Base-by-base conservation (phyloP, 2,888 invertebrate genomes). In the Dyspetes luteomarginatus region DNA sequence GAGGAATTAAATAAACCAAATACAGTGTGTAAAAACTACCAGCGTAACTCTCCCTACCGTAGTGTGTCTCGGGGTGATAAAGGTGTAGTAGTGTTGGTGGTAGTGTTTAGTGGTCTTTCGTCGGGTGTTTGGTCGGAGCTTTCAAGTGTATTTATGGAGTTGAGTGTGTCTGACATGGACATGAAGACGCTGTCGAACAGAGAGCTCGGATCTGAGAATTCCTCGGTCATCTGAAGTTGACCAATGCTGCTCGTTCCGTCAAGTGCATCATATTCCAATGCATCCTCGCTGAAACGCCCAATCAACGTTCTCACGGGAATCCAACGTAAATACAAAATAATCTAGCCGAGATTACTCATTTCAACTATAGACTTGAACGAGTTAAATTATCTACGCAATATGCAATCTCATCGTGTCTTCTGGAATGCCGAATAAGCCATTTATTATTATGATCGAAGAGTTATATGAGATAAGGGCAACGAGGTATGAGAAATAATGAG, bases 141-240 rank as follows among this genome's bases (percentile, higher is more conserved):
- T 89, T 89, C 90, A 84, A 91, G 89, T 87, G 92, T 92, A 87
- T 92, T 92, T 87, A 92, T 91, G 78, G 92, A 92, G 89, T 91
- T 92, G 86, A 92, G 89, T 86, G 91, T 92, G 88, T 92, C 91
- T 86, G 92, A 92, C 90, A 92, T 90, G 84, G 91, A 91, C 90
- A 92, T 90, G 89, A 92, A 89, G 87, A 92, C 91, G 82, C 91
- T 92, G 89, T 92, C 91, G 86, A 91, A 91, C 86, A 91, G 85
- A 76, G 92, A 92, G 86, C 91, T 90, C 67, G 82, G 82, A 84
- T 88, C 88, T 82, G 90, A 90, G 86, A 89, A 89, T 82, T 91
- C 90, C 84, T 91, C 91, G 84, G 87, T 89, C 86, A 82, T 86
- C 86, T 85, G 89, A 86, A 88, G 88, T 82, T 88, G 85, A 85